phyloP scores from a whole-genome alignment of 2,797 vertebrate species.

The Lacerta agilis region DNA sequence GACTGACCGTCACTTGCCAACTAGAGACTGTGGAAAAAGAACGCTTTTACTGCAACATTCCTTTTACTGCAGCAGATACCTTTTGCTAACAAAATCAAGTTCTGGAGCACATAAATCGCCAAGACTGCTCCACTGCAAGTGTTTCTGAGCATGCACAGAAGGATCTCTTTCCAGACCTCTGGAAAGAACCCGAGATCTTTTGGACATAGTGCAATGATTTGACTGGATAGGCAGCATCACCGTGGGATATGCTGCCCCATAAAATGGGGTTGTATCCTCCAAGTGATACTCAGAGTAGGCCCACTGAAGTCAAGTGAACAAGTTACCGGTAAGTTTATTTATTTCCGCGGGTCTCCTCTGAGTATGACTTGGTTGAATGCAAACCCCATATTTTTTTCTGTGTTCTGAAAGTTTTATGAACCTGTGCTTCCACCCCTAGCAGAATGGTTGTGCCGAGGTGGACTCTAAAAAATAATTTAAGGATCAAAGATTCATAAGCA shows the following conservation, averaged over 20 bases:
- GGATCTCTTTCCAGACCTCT: background rate
- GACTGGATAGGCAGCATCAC: slow-evolving; percentile 35
- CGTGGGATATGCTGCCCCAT: slow-evolving; percentile 50
- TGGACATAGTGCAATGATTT: slow-evolving; percentile 59
- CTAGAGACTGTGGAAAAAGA: slow-evolving; percentile 18
- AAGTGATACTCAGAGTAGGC: no score
- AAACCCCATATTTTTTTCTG: background rate
- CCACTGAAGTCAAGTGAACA: no score
- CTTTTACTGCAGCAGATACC: slow-evolving; percentile 26
- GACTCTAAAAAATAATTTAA: slow-evolving; percentile 14
- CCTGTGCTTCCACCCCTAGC: slow-evolving; percentile 50
- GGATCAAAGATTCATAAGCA: background rate
- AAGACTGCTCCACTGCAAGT: slow-evolving; percentile 27
- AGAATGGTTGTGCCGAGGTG: slow-evolving; percentile 49
- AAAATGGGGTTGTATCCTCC: slow-evolving; percentile 23
- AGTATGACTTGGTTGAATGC: no score
- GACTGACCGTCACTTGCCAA: slow-evolving; percentile 78
- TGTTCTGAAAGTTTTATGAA: background rate
- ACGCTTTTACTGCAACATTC: slow-evolving; percentile 32
- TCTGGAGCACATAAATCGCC: background rate
- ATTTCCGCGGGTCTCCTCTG: no score
- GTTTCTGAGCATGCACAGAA: slow-evolving; percentile 36
- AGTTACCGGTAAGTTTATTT: no score
- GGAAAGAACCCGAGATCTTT: slow-evolving; percentile 51
- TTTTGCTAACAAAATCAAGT: slow-evolving; percentile 40